phyloP scores from a whole-genome alignment of 2,888 invertebrate genomes.

The Scaptomyza flava region DNA sequence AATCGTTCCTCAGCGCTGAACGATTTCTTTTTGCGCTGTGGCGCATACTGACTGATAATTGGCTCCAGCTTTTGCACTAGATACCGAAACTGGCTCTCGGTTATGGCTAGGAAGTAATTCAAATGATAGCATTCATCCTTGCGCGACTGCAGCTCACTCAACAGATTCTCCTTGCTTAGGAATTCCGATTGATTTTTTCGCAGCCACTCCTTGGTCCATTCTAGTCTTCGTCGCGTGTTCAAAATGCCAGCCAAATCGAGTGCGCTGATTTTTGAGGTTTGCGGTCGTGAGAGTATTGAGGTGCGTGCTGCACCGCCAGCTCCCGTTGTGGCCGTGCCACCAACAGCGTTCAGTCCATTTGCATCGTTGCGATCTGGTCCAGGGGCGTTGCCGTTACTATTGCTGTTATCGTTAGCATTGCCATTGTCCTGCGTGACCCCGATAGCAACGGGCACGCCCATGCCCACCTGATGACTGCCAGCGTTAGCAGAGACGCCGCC shows the following conservation, averaged over 20 bases:
- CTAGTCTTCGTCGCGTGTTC: constrained; percentile 80
- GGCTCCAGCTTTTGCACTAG: constrained; percentile 82
- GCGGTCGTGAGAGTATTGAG: constrained; percentile 63
- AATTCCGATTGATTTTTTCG: constrained; percentile 82
- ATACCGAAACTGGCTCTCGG: constrained; percentile 83
- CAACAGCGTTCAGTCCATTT: constrained; percentile 34
- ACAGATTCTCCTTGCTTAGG: constrained; percentile 81
- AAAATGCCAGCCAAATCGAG: constrained; percentile 81
- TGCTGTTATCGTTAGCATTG: constrained; percentile 55
- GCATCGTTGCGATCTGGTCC: constrained; percentile 51
- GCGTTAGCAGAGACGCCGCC: constrained; percentile 43
- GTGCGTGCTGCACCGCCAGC: constrained; percentile 68
- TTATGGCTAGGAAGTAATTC: constrained; percentile 83
- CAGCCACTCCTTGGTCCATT: constrained; percentile 83
- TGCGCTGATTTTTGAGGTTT: constrained; percentile 75
- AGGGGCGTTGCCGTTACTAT: constrained; percentile 61
- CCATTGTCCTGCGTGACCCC: constrained; percentile 74
- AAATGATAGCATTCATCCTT: constrained; percentile 82
- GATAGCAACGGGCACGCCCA: constrained; percentile 55
- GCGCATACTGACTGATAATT: constrained; percentile 82
- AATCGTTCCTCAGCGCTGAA: constrained; percentile 83
- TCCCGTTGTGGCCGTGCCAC: constrained; percentile 33
- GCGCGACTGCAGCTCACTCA: constrained; percentile 81
- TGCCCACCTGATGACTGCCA: constrained; percentile 65
- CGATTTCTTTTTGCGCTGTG: constrained; percentile 82